Evolutionary conservation across 2,797 vertebrate genomes (phyloP), one percentile per base, ranked within the genome.

Genomic region (Sarcophilus harrisii): DNA sequence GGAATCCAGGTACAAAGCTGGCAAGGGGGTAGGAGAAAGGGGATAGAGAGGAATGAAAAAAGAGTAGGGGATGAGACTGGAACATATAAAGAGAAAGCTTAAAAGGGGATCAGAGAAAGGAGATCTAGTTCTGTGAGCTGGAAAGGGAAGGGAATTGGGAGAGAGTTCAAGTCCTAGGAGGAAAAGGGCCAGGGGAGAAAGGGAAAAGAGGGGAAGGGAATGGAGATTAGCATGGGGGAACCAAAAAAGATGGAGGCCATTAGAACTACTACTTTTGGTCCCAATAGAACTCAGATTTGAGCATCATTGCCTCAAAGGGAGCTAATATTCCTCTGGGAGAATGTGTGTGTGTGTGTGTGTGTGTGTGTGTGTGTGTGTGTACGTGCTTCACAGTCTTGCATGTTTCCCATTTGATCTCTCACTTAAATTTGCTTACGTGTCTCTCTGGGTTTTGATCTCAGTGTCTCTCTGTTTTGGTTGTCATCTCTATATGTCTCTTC

Each of bases 241-340:
- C 89, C 92, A 94, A 95, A 96, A 54, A 95, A 96, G 96, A 87
- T 93, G 18, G 94, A 73, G 87, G 73, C 3, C 0, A 38, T 38
- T 66, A 32, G 4, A 5, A n/a, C 32, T n/a, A n/a, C 32, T 66
- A 1, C 32, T 66, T 14, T 18, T 81, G 73, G 21, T n/a, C 38
- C 73, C 9, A 27, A 27, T 81, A 81, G 73, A 81, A 81, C n/a
- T 45, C 73, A 45, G 73, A 81, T 81, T 45, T 81, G 18, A 38
- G 38, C 9, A 45, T 45, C 24, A 45, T 27, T 45, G 21, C 21
- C 38, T 38, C 38, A 45, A 45, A 81, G 9, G n/a, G 73, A 38
- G 38, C 18, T 45, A 38, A 45, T 45, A 81, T 81, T 81, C 21
- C 8, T 21, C 8, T 4, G 27, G 73, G n/a, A 91, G 91, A 73